Evolutionary conservation across 2,113 vertebrate genomes (phyloP).

Genomic region (Megaleporinus macrocephalus): DNA sequence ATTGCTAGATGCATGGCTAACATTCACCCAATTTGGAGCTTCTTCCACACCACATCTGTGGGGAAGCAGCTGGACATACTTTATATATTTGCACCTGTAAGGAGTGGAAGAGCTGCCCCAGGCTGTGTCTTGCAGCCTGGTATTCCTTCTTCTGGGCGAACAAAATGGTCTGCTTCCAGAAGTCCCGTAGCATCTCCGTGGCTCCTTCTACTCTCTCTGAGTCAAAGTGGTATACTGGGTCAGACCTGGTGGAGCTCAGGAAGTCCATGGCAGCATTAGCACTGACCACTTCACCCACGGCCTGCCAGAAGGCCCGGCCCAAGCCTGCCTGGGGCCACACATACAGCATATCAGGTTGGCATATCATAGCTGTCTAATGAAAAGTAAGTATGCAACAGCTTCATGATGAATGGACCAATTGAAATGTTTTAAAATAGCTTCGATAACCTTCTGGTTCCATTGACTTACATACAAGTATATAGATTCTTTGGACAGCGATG

Average conservation of each 20-base stretch:
- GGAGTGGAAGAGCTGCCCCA: constrained; percentile 83
- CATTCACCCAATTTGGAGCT: too few species aligned
- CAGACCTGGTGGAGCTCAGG: constrained; percentile 69
- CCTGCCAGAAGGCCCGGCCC: constrained; percentile 79
- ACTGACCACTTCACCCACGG: constrained; percentile 80
- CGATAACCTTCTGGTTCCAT: neutral
- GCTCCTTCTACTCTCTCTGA: constrained; percentile 76
- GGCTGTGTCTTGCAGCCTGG: constrained; percentile 73
- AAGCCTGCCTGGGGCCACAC: constrained; percentile 68
- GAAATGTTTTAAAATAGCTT: too few species aligned
- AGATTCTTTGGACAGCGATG: too few species aligned
- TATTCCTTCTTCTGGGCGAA: constrained; percentile 73
- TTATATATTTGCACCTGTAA: constrained; percentile 73
- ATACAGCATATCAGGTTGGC: constrained; percentile 56
- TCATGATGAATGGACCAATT: too few species aligned
- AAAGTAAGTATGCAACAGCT: too few species aligned
- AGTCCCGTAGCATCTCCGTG: constrained; percentile 62
- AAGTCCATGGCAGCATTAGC: constrained; percentile 86
- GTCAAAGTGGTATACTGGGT: constrained; percentile 87
- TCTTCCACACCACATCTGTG: too few species aligned
- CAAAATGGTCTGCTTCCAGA: constrained; percentile 73
- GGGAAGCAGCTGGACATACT: too few species aligned
- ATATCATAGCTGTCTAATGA: too few species aligned
- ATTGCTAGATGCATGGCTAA: too few species aligned
- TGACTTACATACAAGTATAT: too few species aligned